Percentiles rank a stretch among this genome's conserved stretches.
These are phyloP conservation scores for Drosophila cognata DNA, from an alignment of 2,888 invertebrate species.

Conservation along the genomic window DNA sequence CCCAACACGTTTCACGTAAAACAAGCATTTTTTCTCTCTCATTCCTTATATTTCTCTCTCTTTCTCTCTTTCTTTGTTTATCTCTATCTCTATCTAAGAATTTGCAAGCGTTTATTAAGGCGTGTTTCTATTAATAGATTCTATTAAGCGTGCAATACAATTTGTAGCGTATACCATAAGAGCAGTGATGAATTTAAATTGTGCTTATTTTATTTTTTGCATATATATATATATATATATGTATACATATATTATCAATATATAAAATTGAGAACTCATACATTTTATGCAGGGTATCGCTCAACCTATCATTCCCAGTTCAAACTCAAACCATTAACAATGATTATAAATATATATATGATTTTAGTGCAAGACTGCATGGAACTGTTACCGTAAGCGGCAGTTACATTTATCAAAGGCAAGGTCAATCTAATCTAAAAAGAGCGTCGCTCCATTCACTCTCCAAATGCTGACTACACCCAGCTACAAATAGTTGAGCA, in stretches of 20 bases:
- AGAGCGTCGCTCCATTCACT: conserved; percentile 1
- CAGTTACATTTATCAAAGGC: neutral
- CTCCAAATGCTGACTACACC: conserved; percentile 4
- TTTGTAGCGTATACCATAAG: too few relatives aligned
- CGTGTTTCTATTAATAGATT: neutral
- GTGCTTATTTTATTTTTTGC: neutral
- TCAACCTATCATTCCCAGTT: neutral
- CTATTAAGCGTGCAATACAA: neutral
- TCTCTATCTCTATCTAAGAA: neutral
- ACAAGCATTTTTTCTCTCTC: neutral
- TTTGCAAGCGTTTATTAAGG: conserved; percentile 6
- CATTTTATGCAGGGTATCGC: conserved; percentile 1
- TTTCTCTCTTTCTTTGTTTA: neutral
- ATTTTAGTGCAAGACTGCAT: neutral
- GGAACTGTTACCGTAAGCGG: neutral
- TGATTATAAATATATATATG: conserved; percentile 4
- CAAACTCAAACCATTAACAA: neutral
- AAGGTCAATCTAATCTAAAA: conserved; percentile 13
- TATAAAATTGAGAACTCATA: neutral
- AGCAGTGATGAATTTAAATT: neutral
- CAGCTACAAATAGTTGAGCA: neutral
- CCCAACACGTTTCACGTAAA: neutral
- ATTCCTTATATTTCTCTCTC: neutral
- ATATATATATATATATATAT: neutral
- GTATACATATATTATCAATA: neutral